Evolutionary conservation across 2,888 invertebrate species (phyloP), one percentile per base, ranked within the genome.

Genomic region (Leistus spinibarbis): DNA sequence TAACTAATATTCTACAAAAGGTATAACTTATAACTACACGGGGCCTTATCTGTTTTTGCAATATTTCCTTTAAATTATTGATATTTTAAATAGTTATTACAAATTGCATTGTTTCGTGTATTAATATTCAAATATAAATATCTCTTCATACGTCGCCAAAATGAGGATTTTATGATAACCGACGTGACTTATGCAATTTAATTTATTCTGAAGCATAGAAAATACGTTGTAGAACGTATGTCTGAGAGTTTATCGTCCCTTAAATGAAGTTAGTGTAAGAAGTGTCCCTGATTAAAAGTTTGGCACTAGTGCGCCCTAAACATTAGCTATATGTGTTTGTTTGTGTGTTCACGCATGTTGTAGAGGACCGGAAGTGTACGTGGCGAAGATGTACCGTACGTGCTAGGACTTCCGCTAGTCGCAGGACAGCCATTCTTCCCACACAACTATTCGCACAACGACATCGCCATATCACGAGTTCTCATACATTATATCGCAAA

Each of bases 381-480:
- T 80, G 95, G 95, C 66, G 96, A 96, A 84, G 96, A 96, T 85
- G 87, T 96, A 80, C 93, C 95, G 70, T 96, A 93, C 86, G 91
- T 94, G 83, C 87, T 96, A 79, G 95, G 96, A 16, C 89, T 93
- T 79, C 96, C 96, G 53, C 85, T 95, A 73, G 89, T 92, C 5
- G 88, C 88, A 67, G 88, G 89, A 74, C 89, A 90, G 68, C 89
- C 90, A 79, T 88, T 89, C 79, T 90, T 90, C 83, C 90, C 90
- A n/a, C 91, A 92, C 85, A 95, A 96, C 86, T 96, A 92, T 87
- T 93, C 93, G 40, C 88, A 89, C 79, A 90, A 90, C 81, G 96
- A 96, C 84, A 91, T 91, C 81, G 89, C 90, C 80, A 90, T 95
- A 62, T 92, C 95, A 69, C 91, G 91, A 82, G 89, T 93, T 54